These are phyloP conservation scores for Myodes glareolus DNA, from an alignment of 2,113 vertebrate genomes.

Conservation along the genomic window DNA sequence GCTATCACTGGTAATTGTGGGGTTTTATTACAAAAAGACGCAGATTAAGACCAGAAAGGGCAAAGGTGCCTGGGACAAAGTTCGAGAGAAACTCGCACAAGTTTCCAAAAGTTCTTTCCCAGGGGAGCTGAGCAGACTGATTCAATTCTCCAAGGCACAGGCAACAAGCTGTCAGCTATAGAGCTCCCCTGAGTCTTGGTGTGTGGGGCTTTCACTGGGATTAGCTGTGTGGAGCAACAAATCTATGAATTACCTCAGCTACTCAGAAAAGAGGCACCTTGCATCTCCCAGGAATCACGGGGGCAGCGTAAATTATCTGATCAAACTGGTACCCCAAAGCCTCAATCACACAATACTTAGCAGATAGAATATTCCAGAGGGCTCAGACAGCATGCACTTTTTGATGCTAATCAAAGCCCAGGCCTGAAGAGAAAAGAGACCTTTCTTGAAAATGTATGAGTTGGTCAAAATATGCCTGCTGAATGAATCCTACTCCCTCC, in stretches of 20 bases:
- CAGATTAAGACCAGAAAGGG: slow-evolving; percentile 20
- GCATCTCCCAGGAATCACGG: background rate
- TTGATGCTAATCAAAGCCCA: background rate
- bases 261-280: background rate
- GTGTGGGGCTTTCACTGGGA: background rate
- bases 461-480: background rate
- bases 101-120: background rate
- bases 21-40: background rate
- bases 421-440: background rate
- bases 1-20: background rate
- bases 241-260: background rate
- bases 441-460: background rate
- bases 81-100: background rate
- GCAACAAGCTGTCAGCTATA: background rate
- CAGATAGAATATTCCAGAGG: background rate
- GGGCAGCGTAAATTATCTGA: background rate
- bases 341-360: background rate
- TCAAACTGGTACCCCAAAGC: background rate
- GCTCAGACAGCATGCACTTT: background rate
- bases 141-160: background rate
- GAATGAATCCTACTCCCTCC: background rate
- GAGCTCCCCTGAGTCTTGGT: background rate
- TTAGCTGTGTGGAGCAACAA: background rate
- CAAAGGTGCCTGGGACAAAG: background rate
- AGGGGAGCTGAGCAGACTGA: background rate